These are phyloP conservation scores for Drosophila kepulauana DNA, from an alignment of 1,140 invertebrate genomes.

Conservation along the genomic window DNA sequence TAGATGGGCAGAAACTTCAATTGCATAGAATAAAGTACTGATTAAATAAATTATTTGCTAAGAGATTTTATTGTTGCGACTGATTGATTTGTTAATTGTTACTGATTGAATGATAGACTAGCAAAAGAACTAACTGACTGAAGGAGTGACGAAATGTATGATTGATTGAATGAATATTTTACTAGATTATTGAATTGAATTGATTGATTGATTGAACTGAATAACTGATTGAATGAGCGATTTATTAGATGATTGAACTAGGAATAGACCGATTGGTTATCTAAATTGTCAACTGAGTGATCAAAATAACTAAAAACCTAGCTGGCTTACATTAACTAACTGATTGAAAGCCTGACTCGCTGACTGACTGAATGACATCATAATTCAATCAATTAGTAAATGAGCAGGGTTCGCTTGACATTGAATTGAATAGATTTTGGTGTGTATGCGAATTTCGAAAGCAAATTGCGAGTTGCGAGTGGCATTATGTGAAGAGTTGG, in stretches of 20 bases:
- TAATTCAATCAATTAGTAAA: neutral
- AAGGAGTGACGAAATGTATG: neutral
- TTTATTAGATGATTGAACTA: no score
- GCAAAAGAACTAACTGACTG: no score
- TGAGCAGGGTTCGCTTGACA: conserved; percentile 53
- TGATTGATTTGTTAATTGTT: no score
- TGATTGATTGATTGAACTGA: conserved; percentile 5
- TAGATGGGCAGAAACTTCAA: no score
- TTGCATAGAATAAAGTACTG: no score
- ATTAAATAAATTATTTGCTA: no score
- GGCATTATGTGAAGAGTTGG: neutral
- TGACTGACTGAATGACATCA: neutral
- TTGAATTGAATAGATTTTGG: conserved; percentile 68
- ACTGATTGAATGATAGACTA: no score
- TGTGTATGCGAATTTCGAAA: neutral
- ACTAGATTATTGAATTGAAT: neutral
- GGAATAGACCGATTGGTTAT: no score
- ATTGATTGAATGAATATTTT: conserved; percentile 6
- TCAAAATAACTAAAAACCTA: no score
- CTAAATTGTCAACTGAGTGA: no score
- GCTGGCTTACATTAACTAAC: no score
- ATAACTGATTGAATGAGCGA: neutral
- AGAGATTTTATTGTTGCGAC: no score
- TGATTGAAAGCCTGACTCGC: neutral
- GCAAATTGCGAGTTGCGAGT: neutral